Evolutionary conservation across 2,113 vertebrate species (phyloP).

Genomic region (Campylomormyrus numenius): DNA sequence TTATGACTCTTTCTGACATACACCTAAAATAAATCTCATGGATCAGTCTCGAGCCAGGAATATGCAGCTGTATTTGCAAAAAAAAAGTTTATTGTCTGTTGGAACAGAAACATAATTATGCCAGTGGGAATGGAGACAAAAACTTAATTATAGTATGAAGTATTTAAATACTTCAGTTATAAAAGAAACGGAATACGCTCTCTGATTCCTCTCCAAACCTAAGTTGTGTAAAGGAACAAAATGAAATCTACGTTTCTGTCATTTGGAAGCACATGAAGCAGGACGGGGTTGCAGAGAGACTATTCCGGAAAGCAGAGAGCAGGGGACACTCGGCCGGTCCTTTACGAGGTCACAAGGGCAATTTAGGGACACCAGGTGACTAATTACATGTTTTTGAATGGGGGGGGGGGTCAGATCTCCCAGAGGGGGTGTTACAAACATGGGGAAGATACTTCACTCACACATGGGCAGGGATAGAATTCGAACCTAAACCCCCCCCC

Average conservation of each 20-base stretch:
- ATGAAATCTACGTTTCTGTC: neutral
- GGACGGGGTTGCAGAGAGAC: neutral
- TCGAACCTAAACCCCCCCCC: neutral
- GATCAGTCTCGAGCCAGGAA: neutral
- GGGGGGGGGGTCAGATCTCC: neutral
- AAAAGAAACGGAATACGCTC: neutral
- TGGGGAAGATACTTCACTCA: neutral
- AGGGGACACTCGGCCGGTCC: neutral
- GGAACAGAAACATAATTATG: neutral
- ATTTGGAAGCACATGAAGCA: neutral
- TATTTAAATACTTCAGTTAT: neutral
- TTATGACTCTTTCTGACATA: neutral
- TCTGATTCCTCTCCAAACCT: neutral
- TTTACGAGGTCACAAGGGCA: neutral
- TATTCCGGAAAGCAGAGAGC: neutral
- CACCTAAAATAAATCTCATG: neutral
- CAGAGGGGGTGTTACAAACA: neutral
- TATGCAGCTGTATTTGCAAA: neutral
- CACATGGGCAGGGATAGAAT: neutral
- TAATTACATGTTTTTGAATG: neutral
- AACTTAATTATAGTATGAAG: neutral
- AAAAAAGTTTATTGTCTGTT: neutral
- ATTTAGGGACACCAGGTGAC: neutral
- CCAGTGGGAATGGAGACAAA: neutral
- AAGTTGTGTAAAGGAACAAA: neutral